phyloP scores from a whole-genome alignment of 1,140 invertebrate genomes.

The Lordiphosa clarofinis region DNA sequence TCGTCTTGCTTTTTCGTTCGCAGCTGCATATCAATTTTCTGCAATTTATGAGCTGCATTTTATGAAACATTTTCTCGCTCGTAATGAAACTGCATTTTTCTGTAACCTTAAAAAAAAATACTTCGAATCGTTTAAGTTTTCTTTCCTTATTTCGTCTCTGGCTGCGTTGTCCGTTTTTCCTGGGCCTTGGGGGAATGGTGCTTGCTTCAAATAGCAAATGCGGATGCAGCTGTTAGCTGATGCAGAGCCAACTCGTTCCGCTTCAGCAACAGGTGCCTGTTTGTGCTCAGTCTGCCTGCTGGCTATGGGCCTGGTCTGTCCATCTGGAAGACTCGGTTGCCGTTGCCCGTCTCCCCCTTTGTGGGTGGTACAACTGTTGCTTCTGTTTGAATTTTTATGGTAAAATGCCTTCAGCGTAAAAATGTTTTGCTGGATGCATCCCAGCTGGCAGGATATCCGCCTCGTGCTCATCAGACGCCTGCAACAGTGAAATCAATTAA shows the following conservation, averaged over 20 bases:
- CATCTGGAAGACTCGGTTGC: not conserved
- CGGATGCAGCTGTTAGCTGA: slow-evolving; percentile 43
- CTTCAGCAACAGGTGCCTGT: slow-evolving; percentile 23
- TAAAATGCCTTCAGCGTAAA: slow-evolving; percentile 23
- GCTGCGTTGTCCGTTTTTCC: slow-evolving; percentile 15
- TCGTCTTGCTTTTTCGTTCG: too few species aligned
- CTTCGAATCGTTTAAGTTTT: slow-evolving; percentile 24
- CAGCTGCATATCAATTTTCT: not conserved
- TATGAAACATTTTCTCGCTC: too few species aligned
- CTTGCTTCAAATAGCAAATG: slow-evolving; percentile 17
- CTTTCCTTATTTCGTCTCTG: slow-evolving; percentile 16
- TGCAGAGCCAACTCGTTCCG: slow-evolving; percentile 28
- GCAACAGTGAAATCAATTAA: slow-evolving; percentile 7
- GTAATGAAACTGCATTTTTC: slow-evolving; percentile 28
- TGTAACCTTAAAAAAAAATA: slow-evolving; percentile 4
- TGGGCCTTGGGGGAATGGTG: slow-evolving; percentile 4
- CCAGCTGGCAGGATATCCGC: slow-evolving; percentile 3
- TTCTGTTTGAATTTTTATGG: slow-evolving; percentile 49
- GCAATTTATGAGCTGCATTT: slow-evolving; percentile 9
- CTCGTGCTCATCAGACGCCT: slow-evolving; percentile 6
- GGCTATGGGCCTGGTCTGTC: slow-evolving; percentile 6
- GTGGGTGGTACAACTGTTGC: slow-evolving; percentile 20
- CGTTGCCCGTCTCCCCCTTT: not conserved
- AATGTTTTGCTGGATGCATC: slow-evolving; percentile 21
- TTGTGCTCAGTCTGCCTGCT: slow-evolving; percentile 6